Evolutionary conservation across 2,888 invertebrate species (phyloP), one percentile per base, ranked within the genome.

Genomic region (Nemapogon koenigi): DNA sequence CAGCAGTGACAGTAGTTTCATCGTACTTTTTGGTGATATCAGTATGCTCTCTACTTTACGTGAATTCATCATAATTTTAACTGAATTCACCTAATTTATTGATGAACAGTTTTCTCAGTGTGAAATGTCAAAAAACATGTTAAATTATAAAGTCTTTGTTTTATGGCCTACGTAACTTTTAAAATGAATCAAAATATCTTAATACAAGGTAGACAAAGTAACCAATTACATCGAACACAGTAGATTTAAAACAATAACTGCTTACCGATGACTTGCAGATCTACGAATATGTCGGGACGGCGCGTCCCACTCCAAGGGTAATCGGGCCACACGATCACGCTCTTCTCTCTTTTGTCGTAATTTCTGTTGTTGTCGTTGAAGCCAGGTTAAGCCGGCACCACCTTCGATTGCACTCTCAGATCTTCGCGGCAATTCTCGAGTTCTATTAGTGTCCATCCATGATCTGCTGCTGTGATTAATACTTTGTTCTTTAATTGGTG

Each of bases 281-380:
- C 78, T 68, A 46, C 81, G 70, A 47, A 73, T 67, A 40, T 80
- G 69, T 50, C 76, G 60, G 51, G 73, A 61, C 51, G 70, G 59
- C 43, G 73, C 62, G 49, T 62, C 59, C 55, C 73, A 79, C 66
- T 90, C 90, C 58, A 87, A 84, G 45, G 87, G 86, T 49, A 84
- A 81, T 47, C 87, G 82, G 62, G 90, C 88, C 55, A 88, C 87
- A 44, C 87, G 79, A 62, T 87, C 82, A 57, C 88, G 82, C 42
- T 87, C 85, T 59, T 90, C 90, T 51, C 86, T 83, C 49, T 88
- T 82, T 50, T 90, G 90, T 35, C 89, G 83, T 31, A 92, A 80
- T 59, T 91, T 91, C 59, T 89, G 84, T 57, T 92, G 91, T 57
- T 92, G 91, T 46, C 88, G 81, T 63, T 91, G 90, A 43, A 92